A percentile compares a stretch with the other conserved stretches of the same genome.
Evolutionary conservation across 2,888 invertebrate genomes (phyloP).

Genomic region (Branchipolynoe longqiensis): DNA sequence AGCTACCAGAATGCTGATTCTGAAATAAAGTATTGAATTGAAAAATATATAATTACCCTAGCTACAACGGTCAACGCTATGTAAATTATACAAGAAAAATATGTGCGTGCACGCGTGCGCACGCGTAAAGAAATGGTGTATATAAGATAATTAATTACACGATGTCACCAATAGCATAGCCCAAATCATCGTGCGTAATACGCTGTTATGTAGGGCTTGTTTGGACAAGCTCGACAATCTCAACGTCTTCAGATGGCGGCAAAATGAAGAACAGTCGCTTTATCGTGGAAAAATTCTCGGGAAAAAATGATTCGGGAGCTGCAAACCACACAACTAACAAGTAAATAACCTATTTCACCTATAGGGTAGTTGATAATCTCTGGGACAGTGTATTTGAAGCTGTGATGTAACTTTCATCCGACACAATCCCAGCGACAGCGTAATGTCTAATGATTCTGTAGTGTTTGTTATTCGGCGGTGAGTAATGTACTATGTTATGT

Average conservation of each 20-base stretch:
- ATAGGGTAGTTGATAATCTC: not conserved
- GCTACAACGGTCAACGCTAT: no score
- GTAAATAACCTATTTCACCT: not conserved
- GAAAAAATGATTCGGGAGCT: not conserved
- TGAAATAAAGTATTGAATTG: no score
- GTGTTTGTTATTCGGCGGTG: not conserved
- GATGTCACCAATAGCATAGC: no score
- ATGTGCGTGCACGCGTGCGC: no score
- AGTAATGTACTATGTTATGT: not conserved
- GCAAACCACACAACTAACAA: not conserved
- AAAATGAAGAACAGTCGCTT: constrained; percentile 54
- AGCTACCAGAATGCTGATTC: no score
- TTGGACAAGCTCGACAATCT: not conserved
- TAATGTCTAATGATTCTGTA: no score
- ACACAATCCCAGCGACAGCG: not conserved
- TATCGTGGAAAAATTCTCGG: constrained; percentile 47
- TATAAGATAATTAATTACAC: no score
- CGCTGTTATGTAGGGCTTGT: no score
- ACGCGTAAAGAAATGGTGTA: no score
- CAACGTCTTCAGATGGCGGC: constrained; percentile 34
- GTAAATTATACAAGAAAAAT: no score
- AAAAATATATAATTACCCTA: no score
- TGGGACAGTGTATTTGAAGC: not conserved
- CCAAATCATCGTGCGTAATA: no score
- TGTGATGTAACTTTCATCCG: not conserved